phyloP scores from a whole-genome alignment of 64 coral and sea anemone genomes.

The Platygyra sinensis region DNA sequence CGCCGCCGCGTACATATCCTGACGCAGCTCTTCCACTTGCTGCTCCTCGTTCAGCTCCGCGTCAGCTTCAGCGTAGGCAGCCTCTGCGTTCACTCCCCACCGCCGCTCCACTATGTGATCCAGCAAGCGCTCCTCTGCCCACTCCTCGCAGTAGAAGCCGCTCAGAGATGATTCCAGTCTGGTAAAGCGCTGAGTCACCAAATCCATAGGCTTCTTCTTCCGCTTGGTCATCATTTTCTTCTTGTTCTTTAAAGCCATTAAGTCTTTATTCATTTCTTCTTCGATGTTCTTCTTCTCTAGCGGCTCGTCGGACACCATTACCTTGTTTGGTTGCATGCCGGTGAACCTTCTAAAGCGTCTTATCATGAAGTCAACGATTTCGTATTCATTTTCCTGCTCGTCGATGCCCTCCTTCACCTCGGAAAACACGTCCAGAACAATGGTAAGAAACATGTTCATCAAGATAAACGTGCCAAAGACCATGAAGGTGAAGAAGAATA shows the following conservation, averaged over 20 bases:
- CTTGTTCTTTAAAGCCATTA: constrained; percentile 54
- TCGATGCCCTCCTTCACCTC: constrained; percentile 72
- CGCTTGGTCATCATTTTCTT: constrained; percentile 35
- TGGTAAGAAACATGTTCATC: constrained; percentile 97
- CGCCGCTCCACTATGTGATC: constrained; percentile 83
- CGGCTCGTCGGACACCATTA: constrained; percentile 47
- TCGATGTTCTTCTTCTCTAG: constrained; percentile 70
- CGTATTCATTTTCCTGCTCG: constrained; percentile 71
- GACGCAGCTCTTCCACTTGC: constrained; percentile 56
- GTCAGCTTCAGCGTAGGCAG: constrained; percentile 64
- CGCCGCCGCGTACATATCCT: constrained; percentile 84
- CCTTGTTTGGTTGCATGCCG: constrained; percentile 77
- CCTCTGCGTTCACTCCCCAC: constrained; percentile 70
- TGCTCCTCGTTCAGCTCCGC: constrained; percentile 71
- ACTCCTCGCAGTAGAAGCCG: constrained; percentile 86
- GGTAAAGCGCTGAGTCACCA: constrained; percentile 68
- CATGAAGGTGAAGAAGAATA: constrained; percentile 94
- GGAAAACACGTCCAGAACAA: constrained; percentile 84
- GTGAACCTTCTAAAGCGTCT: constrained; percentile 71
- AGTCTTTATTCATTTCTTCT: constrained; percentile 66
- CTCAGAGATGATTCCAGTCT: constrained; percentile 78
- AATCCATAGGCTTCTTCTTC: constrained; percentile 48
- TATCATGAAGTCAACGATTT: constrained; percentile 87
- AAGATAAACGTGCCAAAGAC: constrained; percentile 84
- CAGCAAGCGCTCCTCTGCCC: constrained; percentile 80